Evolutionary conservation across 1,140 invertebrate genomes (phyloP), one percentile per base, ranked within the genome.

Genomic region (Trichonephila clavipes): DNA sequence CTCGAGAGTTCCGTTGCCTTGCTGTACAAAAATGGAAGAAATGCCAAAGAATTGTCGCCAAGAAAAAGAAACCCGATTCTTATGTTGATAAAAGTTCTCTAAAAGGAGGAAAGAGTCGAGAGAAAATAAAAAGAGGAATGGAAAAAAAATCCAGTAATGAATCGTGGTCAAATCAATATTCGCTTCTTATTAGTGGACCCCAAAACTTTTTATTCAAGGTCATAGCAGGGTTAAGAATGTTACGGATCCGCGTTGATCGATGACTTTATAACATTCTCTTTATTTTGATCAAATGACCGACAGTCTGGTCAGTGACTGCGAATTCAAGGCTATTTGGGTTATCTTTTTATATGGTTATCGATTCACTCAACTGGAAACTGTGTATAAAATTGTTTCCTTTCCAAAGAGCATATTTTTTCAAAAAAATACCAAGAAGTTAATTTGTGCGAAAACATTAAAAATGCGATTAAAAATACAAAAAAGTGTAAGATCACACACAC

Each of bases 171-270:
- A 83, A 83, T 59, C 82, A 83, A 83, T 83, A 83, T 83, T 59
- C 82, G 44, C 28, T n/a, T 83, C 82, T 83, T 83, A 83, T 83
- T 83, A 83, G 28, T 28, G 28, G 21, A 59, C 82, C 82, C 16
- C 82, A 82, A 24, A 83, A 83, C 82, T 83, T n/a, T 83, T 83
- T 83, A 83, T 83, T 83, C 40, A 83, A 83, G 82, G 82, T 83
- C 82, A 83, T 59, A 8, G 40, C 51, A 83, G 82, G 82, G 82
- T 83, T 83, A 83, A 83, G 82, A 51, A 58, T 28, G 44, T 83
- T 77, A 34, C 72, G 72, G 72, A 77, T 77, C 72, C 34, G 12
- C 69, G 10, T 16, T 77, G 72, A 77, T 77, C 72, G 72, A 77
- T 77, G 72, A 18, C 28, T 77, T 77, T 77, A 77, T 77, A 77